A percentile compares a stretch with the other conserved stretches of the same genome.
Conservation (phyloP, 1,140 invertebrate species). For the Musca domestica region DNA sequence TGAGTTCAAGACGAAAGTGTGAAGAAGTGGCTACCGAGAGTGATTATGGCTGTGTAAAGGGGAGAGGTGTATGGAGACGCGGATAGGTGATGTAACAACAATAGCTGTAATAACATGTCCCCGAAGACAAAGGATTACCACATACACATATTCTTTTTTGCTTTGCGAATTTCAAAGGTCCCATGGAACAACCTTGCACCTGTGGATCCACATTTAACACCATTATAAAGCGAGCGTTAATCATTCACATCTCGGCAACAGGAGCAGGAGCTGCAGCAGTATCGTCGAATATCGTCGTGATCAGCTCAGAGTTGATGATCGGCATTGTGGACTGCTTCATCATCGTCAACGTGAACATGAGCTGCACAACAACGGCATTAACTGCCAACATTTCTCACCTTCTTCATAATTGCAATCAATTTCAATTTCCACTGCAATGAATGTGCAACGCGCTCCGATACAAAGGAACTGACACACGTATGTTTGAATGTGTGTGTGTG, state of each 20-base stretch:
- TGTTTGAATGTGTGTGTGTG: too few relatives aligned
- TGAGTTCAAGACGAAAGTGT: slow-evolving; percentile 2
- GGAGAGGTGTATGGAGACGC: neutral
- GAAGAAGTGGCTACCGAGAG: neutral
- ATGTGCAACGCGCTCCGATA: too few relatives aligned
- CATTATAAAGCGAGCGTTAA: slow-evolving; percentile 12
- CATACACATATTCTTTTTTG: too few relatives aligned
- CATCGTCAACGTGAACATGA: too few relatives aligned
- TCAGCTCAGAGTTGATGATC: neutral
- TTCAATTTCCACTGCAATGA: slow-evolving; percentile 12
- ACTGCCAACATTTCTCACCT: slow-evolving; percentile 20
- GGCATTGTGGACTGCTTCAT: neutral
- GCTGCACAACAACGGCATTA: neutral
- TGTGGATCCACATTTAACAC: slow-evolving; percentile 15
- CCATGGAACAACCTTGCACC: slow-evolving; percentile 6
- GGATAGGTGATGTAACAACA: slow-evolving; percentile 11
- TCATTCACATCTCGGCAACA: slow-evolving; percentile 10
- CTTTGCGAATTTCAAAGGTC: slow-evolving; percentile 4
- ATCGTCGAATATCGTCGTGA: too few relatives aligned
- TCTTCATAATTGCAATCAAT: slow-evolving; percentile 22
- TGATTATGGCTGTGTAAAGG: neutral
- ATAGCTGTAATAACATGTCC: slow-evolving; percentile 13
- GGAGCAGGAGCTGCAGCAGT: neutral
- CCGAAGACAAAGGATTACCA: slow-evolving; percentile 16
- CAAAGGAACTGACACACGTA: too few relatives aligned